These are phyloP conservation scores for Graptemys geographica DNA, from an alignment of 2,797 vertebrate genomes.

Conservation along the genomic window DNA sequence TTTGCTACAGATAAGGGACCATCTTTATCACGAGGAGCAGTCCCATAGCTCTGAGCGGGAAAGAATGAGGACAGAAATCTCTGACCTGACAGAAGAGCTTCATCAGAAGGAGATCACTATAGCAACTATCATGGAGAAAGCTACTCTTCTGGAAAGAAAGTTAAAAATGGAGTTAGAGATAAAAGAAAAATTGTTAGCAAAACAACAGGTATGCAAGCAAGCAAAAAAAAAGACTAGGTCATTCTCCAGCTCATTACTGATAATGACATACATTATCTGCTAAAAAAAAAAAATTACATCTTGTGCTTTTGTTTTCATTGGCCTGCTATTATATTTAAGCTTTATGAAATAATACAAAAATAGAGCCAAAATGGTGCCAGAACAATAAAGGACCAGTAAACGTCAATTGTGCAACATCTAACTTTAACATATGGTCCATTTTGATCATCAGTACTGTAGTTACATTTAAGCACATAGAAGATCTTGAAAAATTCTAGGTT, in stretches of 20 bases:
- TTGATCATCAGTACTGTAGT: not conserved
- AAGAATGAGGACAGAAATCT: slow-evolving; percentile 81
- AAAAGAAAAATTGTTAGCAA: slow-evolving; percentile 80
- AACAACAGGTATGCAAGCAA: slow-evolving; percentile 80
- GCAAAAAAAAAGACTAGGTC: slow-evolving; percentile 25
- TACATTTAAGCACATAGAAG: not conserved
- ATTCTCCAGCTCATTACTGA: not conserved
- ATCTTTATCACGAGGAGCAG: slow-evolving; percentile 68
- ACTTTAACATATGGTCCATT: not conserved
- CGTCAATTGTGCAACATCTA: slow-evolving; percentile 1
- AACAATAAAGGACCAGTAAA: not conserved
- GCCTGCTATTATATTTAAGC: slow-evolving; percentile 7
- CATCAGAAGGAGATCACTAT: slow-evolving; percentile 85
- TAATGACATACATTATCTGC: not conserved
- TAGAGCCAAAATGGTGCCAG: not conserved
- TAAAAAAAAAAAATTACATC: not conserved
- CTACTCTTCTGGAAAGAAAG: slow-evolving; percentile 81
- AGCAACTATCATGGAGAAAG: slow-evolving; percentile 83
- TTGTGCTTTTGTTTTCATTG: slow-evolving; percentile 27
- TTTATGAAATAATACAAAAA: not conserved
- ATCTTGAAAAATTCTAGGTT: not conserved
- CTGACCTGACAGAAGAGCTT: slow-evolving; percentile 81
- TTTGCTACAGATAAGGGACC: slow-evolving; percentile 78
- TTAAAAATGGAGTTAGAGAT: slow-evolving; percentile 82
- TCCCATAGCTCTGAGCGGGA: slow-evolving; percentile 73